A percentile compares a stretch with the other conserved stretches of the same genome.
Conservation (phyloP, 2,797 vertebrate species). For the Poecile montanus region DNA sequence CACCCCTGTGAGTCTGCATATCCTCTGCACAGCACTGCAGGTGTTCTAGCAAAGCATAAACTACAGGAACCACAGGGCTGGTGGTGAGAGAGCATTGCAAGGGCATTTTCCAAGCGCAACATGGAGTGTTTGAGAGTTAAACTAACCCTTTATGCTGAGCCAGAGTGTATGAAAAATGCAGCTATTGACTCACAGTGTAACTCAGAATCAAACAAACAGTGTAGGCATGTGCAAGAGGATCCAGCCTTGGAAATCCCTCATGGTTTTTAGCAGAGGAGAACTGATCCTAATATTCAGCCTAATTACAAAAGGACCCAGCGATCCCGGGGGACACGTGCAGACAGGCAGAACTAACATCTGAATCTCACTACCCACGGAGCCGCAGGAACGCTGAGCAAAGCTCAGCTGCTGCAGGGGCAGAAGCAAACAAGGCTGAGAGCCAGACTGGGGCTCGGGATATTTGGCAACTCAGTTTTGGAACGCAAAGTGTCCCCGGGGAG, state of each 20-base stretch:
- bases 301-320: not conserved
- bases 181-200: rapidly evolving
- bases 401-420: not conserved
- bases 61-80: not conserved
- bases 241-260: not conserved
- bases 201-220: not conserved
- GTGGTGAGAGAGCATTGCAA: rapidly evolving
- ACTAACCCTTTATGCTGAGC: not conserved
- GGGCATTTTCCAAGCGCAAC: not conserved
- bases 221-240: not conserved
- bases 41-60: not conserved
- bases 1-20: not conserved
- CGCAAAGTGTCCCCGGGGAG: rapidly evolving
- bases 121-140: not conserved
- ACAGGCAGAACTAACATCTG: not conserved
- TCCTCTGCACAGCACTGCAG: not conserved
- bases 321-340: not conserved
- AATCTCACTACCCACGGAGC: rapidly evolving
- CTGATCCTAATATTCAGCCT: not conserved
- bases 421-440: not conserved
- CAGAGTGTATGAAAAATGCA: not conserved
- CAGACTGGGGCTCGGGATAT: not conserved
- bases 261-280: not conserved
- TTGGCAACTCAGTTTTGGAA: not conserved
- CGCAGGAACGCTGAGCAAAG: rapidly evolving